phyloP scores from a whole-genome alignment of 2,888 invertebrate species.

The Tillus elongatus region DNA sequence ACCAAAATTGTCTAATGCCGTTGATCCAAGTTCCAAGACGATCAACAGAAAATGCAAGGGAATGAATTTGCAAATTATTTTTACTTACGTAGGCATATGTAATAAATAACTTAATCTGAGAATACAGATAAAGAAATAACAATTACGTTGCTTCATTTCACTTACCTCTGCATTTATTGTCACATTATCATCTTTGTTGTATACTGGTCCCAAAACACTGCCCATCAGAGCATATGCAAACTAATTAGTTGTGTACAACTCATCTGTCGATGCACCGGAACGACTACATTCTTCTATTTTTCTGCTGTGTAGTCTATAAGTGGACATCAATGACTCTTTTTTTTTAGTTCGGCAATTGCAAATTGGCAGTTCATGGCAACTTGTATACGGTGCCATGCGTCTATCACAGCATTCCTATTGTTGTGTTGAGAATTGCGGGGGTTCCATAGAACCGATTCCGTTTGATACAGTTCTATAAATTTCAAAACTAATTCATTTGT shows the following conservation, averaged over 20 bases:
- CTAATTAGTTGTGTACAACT: slow-evolving; percentile 12
- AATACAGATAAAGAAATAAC: background rate
- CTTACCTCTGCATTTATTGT: slow-evolving; percentile 2
- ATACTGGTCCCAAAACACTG: slow-evolving; percentile 20
- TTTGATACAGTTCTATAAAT: too few species aligned
- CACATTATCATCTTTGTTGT: slow-evolving; percentile 14
- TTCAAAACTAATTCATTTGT: too few species aligned
- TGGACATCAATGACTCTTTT: slow-evolving; percentile 3
- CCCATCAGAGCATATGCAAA: slow-evolving; percentile 25
- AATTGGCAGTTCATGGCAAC: too few species aligned
- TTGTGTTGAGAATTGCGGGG: too few species aligned
- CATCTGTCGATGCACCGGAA: slow-evolving; percentile 4
- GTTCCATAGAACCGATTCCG: too few species aligned
- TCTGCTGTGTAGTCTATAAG: slow-evolving; percentile 1
- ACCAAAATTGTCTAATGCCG: slow-evolving; percentile 14
- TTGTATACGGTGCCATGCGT: too few species aligned
- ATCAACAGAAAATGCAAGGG: slow-evolving; percentile 16
- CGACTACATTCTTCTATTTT: slow-evolving; percentile 3
- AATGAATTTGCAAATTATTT: slow-evolving; percentile 21
- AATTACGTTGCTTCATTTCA: background rate
- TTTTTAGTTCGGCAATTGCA: too few species aligned
- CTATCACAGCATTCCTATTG: too few species aligned
- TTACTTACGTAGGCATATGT: slow-evolving; percentile 6
- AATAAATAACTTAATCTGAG: slow-evolving; percentile 3
- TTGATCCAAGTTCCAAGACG: slow-evolving; percentile 19